These are phyloP conservation scores for Fratercula arctica DNA, from an alignment of 2,797 vertebrate genomes.

Conservation along the genomic window DNA sequence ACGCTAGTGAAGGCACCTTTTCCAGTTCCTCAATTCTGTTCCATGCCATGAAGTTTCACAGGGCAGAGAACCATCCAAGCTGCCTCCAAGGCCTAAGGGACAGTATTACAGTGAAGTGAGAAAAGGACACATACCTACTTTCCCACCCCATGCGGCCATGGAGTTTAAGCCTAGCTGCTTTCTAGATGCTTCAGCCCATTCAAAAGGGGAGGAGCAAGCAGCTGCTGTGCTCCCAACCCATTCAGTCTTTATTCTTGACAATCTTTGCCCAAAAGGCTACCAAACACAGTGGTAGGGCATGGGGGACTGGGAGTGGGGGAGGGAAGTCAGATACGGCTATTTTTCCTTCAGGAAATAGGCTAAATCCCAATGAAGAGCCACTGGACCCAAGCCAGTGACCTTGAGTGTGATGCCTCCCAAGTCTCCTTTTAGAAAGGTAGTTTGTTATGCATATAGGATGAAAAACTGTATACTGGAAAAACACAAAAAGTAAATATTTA, in stretches of 20 bases:
- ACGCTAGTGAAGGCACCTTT: not conserved
- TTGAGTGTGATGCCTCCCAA: not conserved
- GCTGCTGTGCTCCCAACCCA: not conserved
- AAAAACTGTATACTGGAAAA: conserved; percentile 71
- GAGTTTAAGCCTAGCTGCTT: not conserved
- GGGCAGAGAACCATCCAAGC: not conserved
- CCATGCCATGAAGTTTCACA: not conserved
- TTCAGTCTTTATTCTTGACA: not conserved
- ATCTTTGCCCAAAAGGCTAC: not conserved
- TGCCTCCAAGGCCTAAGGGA: not conserved
- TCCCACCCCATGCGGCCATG: not conserved
- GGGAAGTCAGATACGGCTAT: not conserved
- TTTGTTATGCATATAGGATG: conserved; percentile 51
- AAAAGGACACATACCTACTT: not conserved
- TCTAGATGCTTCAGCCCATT: not conserved
- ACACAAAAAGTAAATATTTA: conserved; percentile 77
- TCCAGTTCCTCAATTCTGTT: not conserved
- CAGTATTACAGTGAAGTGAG: not conserved
- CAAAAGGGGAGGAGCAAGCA: not conserved
- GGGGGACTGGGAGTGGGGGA: not conserved
- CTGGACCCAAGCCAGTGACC: not conserved
- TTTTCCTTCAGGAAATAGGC: not conserved
- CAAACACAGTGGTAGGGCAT: not conserved
- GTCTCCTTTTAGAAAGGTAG: conserved; percentile 36
- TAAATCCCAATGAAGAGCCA: not conserved